Conservation (phyloP, 2,797 vertebrate genomes). For the Tympanoctomys barrerae region DNA sequence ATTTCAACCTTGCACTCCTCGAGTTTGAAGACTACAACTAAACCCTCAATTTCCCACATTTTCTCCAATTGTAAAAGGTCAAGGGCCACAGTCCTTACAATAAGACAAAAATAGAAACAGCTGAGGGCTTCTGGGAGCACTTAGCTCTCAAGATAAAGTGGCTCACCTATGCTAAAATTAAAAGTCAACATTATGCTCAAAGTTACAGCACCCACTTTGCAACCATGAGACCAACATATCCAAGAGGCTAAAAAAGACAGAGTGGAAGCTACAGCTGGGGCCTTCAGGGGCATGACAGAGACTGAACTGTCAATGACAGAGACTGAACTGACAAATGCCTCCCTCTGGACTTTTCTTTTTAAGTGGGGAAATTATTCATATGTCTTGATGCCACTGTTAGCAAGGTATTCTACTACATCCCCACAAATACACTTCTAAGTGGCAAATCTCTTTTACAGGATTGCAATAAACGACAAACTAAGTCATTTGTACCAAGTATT, state of each 20-base stretch:
- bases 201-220: not conserved
- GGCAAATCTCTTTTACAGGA: not conserved
- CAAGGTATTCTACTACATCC: not conserved
- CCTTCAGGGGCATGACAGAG: not conserved
- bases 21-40: not conserved
- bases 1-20: not conserved
- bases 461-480: not conserved
- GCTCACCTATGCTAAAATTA: not conserved
- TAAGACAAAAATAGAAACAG: conserved; percentile 8
- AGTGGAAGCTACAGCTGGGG: not conserved
- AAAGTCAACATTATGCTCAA: not conserved
- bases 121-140: not conserved
- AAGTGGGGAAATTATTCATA: not conserved
- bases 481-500: not conserved
- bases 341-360: not conserved
- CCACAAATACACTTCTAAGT: not conserved
- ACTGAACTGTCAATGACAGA: not conserved
- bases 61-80: not conserved
- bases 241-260: not conserved
- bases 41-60: not conserved
- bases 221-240: not conserved
- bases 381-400: not conserved
- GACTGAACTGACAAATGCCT: not conserved
- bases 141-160: not conserved
- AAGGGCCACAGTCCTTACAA: not conserved